Conservation (phyloP, 1,140 invertebrate species). For the Thaumetopoea pityocampa region DNA sequence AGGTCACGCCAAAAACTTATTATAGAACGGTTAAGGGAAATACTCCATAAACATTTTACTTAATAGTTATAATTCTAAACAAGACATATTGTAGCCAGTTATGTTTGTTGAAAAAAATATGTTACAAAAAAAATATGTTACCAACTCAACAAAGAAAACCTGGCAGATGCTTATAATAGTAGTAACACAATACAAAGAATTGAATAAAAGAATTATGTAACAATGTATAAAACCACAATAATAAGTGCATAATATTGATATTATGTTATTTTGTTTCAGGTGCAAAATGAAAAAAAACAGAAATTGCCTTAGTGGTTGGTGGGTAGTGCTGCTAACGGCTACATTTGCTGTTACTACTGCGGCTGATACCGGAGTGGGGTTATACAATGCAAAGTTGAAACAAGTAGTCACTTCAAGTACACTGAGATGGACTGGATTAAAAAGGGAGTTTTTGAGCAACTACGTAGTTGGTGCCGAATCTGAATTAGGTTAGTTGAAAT, state of each 20-base stretch:
- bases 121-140: no score
- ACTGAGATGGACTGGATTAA: conserved; percentile 57
- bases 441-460: conserved; percentile 56
- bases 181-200: no score
- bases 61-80: no score
- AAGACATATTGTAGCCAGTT: no score
- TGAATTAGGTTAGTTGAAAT: conserved; percentile 36
- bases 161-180: no score
- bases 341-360: conserved; percentile 41
- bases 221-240: no score
- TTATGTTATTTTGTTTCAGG: conserved; percentile 44
- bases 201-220: no score
- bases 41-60: no score
- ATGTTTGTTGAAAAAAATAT: no score
- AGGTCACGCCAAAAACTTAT: conserved; percentile 16
- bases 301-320: conserved; percentile 55
- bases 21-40: conserved; percentile 10
- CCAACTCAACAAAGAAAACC: no score
- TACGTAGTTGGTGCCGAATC: conserved; percentile 56
- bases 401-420: conserved; percentile 64
- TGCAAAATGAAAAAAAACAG: conserved; percentile 51
- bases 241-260: no score
- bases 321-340: conserved; percentile 49
- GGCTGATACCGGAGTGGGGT: conserved; percentile 42
- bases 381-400: conserved; percentile 54